These are phyloP conservation scores for Lysandra bellargus DNA, from an alignment of 2,888 invertebrate species.

Conservation along the genomic window DNA sequence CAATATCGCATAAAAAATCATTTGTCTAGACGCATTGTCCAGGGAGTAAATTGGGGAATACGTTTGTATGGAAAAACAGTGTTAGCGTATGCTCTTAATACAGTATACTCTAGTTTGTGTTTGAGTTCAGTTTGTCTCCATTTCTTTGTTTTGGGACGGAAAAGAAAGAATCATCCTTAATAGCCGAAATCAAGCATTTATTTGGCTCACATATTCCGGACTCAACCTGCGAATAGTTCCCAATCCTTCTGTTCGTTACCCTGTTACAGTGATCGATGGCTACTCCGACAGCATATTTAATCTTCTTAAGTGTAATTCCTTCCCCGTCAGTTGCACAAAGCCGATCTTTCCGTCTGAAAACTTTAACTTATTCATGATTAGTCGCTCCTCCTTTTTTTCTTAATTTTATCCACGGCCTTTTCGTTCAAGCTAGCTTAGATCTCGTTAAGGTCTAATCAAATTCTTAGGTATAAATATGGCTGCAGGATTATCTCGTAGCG, in stretches of 20 bases:
- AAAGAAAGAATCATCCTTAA: background rate
- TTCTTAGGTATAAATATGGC: background rate
- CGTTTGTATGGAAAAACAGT: too few relatives aligned
- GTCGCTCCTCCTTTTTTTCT: background rate
- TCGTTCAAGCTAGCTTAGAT: background rate
- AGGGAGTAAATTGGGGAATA: too few relatives aligned
- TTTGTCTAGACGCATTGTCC: too few relatives aligned
- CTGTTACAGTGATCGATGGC: conserved; percentile 17
- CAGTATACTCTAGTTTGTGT: background rate
- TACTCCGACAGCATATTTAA: conserved; percentile 19
- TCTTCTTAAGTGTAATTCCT: conserved; percentile 19
- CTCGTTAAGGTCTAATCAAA: background rate
- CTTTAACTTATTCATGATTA: conserved; percentile 21
- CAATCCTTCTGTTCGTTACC: conserved; percentile 8
- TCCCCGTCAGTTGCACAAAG: background rate
- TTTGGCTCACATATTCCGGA: background rate
- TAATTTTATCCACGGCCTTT: background rate
- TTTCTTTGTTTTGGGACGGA: background rate
- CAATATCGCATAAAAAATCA: too few relatives aligned
- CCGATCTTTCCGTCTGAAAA: conserved; percentile 10
- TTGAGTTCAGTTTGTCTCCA: background rate
- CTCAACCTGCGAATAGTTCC: background rate
- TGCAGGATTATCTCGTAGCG: background rate
- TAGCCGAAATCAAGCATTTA: background rate
- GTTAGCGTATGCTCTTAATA: background rate